Conservation (phyloP, 2,113 vertebrate genomes). For the Benitochromis conjunctus region DNA sequence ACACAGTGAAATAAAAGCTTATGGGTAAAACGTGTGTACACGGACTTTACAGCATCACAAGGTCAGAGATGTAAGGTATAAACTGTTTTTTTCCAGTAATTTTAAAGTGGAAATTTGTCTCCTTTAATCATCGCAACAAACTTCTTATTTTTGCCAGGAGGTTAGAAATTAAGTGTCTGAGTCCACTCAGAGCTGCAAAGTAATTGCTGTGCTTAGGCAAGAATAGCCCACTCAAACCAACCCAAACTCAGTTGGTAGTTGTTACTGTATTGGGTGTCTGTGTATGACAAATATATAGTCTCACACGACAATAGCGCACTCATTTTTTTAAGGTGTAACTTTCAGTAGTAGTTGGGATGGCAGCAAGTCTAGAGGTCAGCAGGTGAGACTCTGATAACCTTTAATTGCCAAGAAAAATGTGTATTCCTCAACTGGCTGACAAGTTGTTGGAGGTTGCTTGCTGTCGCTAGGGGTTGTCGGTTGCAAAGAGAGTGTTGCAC, state of each 20-base stretch:
- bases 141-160: background rate
- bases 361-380: background rate
- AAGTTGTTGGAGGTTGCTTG: background rate
- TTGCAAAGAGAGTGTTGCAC: background rate
- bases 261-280: background rate
- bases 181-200: background rate
- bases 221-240: background rate
- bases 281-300: background rate
- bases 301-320: background rate
- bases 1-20: background rate
- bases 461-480: background rate
- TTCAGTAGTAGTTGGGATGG: background rate
- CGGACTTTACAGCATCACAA: background rate
- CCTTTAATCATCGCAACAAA: background rate
- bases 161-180: background rate
- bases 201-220: background rate
- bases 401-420: background rate
- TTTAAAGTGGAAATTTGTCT: background rate
- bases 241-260: background rate
- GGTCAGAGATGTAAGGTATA: background rate
- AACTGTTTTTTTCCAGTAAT: background rate
- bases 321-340: background rate
- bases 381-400: background rate
- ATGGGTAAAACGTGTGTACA: background rate
- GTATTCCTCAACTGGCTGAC: background rate